Evolutionary conservation across 2,113 vertebrate genomes (phyloP).

Genomic region (Tichodroma muraria): DNA sequence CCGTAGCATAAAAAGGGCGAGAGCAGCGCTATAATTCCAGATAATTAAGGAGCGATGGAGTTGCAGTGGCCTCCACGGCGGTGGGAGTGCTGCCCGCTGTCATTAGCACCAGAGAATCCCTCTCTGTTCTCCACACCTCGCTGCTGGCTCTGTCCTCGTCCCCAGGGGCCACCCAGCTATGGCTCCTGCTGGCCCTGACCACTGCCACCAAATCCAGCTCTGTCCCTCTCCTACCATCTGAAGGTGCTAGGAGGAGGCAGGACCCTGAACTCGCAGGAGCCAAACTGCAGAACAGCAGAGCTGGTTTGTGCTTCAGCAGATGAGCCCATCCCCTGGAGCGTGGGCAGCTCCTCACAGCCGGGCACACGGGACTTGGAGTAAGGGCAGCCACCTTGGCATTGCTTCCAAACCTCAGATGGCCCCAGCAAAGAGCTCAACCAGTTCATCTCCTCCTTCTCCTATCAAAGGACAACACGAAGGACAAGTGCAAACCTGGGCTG

Average conservation of each 20-base stretch:
- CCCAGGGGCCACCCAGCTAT: neutral
- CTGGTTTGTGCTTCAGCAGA: neutral
- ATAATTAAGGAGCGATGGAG: constrained; percentile 66
- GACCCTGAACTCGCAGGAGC: fast-evolving
- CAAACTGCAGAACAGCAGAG: neutral
- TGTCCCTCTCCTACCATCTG: neutral
- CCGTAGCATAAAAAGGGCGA: constrained; percentile 49
- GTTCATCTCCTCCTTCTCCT: neutral
- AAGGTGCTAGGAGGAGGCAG: neutral
- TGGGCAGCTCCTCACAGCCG: neutral
- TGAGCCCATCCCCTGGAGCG: neutral
- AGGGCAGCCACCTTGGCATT: neutral
- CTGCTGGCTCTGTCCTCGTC: neutral
- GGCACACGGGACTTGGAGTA: fast-evolving
- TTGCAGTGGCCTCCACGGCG: neutral
- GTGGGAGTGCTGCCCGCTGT: constrained; percentile 31
- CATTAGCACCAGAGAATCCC: neutral
- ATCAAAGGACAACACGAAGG: neutral
- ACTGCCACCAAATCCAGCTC: neutral
- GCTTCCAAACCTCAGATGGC: neutral
- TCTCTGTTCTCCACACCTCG: constrained; percentile 17
- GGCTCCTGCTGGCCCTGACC: neutral
- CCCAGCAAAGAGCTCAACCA: neutral
- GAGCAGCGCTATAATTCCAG: constrained; percentile 60
- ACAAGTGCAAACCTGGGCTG: neutral